These are phyloP conservation scores for Catalaphyllia jardinei DNA, from an alignment of 64 coral and sea anemone genomes.

Conservation along the genomic window DNA sequence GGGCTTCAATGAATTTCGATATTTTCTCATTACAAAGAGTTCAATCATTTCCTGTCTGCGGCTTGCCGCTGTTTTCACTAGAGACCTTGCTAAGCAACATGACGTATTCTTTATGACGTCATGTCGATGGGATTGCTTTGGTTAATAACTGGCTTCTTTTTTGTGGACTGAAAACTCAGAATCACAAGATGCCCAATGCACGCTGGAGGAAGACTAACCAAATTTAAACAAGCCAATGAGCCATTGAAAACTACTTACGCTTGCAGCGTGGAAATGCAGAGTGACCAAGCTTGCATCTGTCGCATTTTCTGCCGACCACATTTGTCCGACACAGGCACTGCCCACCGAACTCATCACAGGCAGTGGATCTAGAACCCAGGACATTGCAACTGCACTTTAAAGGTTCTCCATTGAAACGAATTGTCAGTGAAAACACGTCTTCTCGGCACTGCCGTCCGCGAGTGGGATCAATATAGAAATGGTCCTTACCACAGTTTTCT, in stretches of 20 bases:
- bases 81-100: too few species aligned
- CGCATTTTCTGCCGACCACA: conserved; percentile 82
- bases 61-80: too few species aligned
- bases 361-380: conserved; percentile 46
- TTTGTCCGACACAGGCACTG: conserved; percentile 71
- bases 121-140: too few species aligned
- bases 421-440: conserved; percentile 73
- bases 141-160: too few species aligned
- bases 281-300: conserved; percentile 73
- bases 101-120: too few species aligned
- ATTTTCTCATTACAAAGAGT: too few species aligned
- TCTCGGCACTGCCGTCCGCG: conserved; percentile 39
- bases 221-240: too few species aligned
- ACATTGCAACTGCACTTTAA: conserved; percentile 69
- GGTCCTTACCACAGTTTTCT: conserved; percentile 67
- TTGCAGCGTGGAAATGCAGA: conserved; percentile 80
- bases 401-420: conserved; percentile 52
- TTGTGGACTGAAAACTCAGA: too few species aligned
- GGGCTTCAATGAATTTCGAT: too few species aligned
- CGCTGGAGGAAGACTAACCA: too few species aligned
- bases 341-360: conserved; percentile 79
- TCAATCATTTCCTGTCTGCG: too few species aligned
- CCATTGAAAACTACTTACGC: neutral
- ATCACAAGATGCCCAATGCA: too few species aligned
- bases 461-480: conserved; percentile 53